Evolutionary conservation across 1,140 invertebrate genomes (phyloP).

Genomic region (Antheraea pernyi): DNA sequence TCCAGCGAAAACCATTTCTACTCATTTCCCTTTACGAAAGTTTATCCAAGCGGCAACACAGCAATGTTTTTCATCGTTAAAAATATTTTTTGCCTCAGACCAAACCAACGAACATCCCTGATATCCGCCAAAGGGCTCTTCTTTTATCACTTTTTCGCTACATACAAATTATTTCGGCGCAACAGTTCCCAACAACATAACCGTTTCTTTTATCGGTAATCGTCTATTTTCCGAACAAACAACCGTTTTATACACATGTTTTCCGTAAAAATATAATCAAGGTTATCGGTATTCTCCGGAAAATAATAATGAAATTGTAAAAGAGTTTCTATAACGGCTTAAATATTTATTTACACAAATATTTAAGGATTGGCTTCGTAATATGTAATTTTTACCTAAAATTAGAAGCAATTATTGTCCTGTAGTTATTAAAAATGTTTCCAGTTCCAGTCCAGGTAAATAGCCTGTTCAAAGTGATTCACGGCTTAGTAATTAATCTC

Average conservation of each 20-base stretch:
- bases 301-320: not conserved
- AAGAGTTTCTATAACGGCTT: too few relatives aligned
- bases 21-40: conserved; percentile 23
- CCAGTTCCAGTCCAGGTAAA: not conserved
- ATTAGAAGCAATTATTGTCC: too few relatives aligned
- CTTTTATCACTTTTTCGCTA: conserved; percentile 25
- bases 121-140: conserved; percentile 15
- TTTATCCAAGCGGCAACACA: conserved; percentile 14
- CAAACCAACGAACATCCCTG: conserved; percentile 16
- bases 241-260: conserved; percentile 4
- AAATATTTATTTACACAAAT: too few relatives aligned
- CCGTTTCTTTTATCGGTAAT: conserved; percentile 12
- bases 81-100: conserved; percentile 21
- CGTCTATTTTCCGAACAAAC: conserved; percentile 14
- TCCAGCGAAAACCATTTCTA: conserved; percentile 11
- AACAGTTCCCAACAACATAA: conserved; percentile 14
- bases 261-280: not conserved
- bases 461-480: not conserved
- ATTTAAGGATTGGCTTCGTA: too few relatives aligned
- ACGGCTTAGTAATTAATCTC: not conserved
- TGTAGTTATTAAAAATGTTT: not conserved
- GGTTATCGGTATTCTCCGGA: not conserved
- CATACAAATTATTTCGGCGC: conserved; percentile 19
- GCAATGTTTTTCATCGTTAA: conserved; percentile 25
- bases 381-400: too few relatives aligned